phyloP scores from a whole-genome alignment of 2,797 vertebrate species.

The Malacoraja senta region DNA sequence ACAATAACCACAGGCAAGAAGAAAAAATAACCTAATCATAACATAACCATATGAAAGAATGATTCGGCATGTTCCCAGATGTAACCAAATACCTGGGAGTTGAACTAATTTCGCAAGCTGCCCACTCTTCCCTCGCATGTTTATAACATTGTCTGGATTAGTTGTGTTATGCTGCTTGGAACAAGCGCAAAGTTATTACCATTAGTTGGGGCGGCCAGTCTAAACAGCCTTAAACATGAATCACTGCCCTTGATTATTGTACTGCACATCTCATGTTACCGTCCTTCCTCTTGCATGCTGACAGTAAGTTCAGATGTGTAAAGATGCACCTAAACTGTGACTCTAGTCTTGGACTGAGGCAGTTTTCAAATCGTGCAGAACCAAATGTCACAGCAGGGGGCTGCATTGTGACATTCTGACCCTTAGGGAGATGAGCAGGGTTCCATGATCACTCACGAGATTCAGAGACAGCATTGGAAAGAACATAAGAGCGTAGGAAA shows the following conservation, averaged over 20 bases:
- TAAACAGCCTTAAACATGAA: slow-evolving; percentile 6
- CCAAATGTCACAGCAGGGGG: background rate
- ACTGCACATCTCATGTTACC: background rate
- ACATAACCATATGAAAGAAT: background rate
- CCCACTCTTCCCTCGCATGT: background rate
- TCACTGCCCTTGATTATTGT: background rate
- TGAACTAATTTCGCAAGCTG: background rate
- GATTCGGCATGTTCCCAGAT: background rate
- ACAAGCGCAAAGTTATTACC: background rate
- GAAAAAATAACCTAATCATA: background rate
- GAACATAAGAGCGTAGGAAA: too few species aligned
- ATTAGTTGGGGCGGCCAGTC: background rate
- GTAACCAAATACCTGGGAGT: background rate
- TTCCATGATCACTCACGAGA: too few species aligned
- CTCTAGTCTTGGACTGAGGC: background rate
- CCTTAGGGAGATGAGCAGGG: too few species aligned
- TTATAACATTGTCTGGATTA: slow-evolving; percentile 10
- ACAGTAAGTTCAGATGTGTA: background rate
- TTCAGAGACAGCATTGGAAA: too few species aligned
- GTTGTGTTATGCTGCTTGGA: background rate
- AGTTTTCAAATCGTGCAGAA: background rate
- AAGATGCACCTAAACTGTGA: background rate
- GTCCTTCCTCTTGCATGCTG: background rate
- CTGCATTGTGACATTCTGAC: too few species aligned
- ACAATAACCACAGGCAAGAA: background rate